Evolutionary conservation across 2,797 vertebrate genomes (phyloP).

Genomic region (Darevskia nairensis): DNA sequence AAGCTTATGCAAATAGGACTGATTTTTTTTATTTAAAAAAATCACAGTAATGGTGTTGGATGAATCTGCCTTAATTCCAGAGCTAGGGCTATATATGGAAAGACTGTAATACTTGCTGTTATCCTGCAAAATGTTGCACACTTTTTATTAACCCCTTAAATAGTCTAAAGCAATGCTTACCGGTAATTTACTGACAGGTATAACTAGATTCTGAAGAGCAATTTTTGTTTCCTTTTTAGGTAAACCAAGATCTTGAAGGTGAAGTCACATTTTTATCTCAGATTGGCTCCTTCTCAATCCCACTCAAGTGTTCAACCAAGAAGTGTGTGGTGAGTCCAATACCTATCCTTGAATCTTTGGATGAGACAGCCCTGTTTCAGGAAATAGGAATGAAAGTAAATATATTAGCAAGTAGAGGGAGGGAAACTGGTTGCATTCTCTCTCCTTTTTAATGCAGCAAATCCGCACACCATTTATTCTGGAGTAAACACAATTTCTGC

Average conservation of each 20-base stretch:
- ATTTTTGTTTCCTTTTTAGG: conserved; percentile 73
- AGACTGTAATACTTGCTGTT: not conserved
- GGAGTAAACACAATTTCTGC: not conserved
- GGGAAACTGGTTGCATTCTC: not conserved
- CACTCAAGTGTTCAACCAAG: conserved; percentile 88
- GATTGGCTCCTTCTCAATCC: conserved; percentile 85
- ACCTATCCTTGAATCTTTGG: not conserved
- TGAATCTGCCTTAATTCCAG: not conserved
- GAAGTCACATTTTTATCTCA: conserved; percentile 85
- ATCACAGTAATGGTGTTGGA: not conserved
- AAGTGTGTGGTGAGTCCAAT: conserved; percentile 84
- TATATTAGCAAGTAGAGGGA: not conserved
- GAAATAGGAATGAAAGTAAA: not conserved
- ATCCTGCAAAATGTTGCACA: not conserved
- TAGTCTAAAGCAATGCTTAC: not conserved
- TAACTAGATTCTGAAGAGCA: not conserved
- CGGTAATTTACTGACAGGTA: not conserved
- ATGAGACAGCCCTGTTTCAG: not conserved
- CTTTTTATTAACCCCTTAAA: not conserved
- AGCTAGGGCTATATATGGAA: not conserved
- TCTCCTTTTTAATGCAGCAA: not conserved
- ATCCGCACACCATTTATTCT: not conserved
- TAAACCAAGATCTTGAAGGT: conserved; percentile 89
- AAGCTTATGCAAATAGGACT: not conserved
- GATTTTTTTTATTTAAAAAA: not conserved